These are phyloP conservation scores for Leiothrix lutea DNA, from an alignment of 2,113 vertebrate genomes.

Conservation along the genomic window DNA sequence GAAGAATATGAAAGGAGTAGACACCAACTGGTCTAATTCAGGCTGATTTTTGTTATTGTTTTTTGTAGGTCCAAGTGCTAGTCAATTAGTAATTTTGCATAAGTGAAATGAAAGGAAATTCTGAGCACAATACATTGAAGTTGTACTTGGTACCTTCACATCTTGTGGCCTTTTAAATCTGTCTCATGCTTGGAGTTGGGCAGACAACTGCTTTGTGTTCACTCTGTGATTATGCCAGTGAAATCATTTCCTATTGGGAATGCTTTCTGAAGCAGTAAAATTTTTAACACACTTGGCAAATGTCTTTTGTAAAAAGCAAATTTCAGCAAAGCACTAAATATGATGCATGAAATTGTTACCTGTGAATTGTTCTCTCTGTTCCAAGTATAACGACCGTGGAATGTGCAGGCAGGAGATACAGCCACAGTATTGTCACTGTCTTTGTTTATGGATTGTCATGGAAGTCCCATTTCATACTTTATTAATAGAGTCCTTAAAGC, in stretches of 20 bases:
- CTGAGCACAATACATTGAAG: background rate
- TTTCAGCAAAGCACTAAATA: conserved; percentile 19
- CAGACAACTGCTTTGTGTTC: background rate
- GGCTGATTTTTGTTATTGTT: background rate
- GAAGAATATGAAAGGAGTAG: background rate
- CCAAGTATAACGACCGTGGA: background rate
- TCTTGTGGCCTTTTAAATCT: background rate
- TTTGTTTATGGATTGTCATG: conserved; percentile 43
- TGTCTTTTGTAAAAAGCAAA: conserved; percentile 1
- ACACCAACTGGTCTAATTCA: background rate
- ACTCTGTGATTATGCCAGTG: background rate
- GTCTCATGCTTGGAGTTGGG: background rate
- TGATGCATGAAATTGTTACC: conserved; percentile 27
- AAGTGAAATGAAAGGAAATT: background rate
- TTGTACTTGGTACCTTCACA: background rate
- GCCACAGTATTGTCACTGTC: background rate
- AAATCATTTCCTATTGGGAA: conserved; percentile 38
- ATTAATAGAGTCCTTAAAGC: conserved; percentile 54
- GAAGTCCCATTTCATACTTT: conserved; percentile 63
- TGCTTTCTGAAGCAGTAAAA: conserved; percentile 5
- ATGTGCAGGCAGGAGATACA: conserved; percentile 25
- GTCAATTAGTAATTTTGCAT: background rate
- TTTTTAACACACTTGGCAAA: conserved; percentile 35
- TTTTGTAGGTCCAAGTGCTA: background rate
- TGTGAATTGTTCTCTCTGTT: conserved; percentile 29